phyloP scores from a whole-genome alignment of 2,888 invertebrate genomes.

The Campoplex capitator region DNA sequence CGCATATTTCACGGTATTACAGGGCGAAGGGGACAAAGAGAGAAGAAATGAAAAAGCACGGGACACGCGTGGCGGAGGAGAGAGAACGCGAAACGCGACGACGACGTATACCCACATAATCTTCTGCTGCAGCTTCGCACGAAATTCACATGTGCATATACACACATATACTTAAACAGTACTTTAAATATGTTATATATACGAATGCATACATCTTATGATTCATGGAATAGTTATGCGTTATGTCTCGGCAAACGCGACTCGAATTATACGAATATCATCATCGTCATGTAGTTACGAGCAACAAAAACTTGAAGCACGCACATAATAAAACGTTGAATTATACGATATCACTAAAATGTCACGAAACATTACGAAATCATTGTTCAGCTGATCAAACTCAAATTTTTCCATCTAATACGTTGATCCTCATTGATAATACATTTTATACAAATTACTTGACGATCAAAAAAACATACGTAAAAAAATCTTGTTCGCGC shows the following conservation, averaged over 20 bases:
- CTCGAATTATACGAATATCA: slow-evolving; percentile 67
- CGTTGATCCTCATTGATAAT: slow-evolving; percentile 2
- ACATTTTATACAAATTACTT: slow-evolving; percentile 22
- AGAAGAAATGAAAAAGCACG: neutral
- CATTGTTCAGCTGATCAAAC: slow-evolving; percentile 1
- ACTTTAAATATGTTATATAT: slow-evolving; percentile 48
- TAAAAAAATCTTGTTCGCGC: slow-evolving; percentile 25
- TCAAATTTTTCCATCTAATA: neutral
- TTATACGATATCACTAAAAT: slow-evolving; percentile 42
- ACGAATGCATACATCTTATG: slow-evolving; percentile 68
- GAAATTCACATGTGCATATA: slow-evolving; percentile 28
- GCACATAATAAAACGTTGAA: slow-evolving; percentile 35
- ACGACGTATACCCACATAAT: slow-evolving; percentile 23
- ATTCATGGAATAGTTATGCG: slow-evolving; percentile 74
- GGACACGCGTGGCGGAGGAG: slow-evolving; percentile 20
- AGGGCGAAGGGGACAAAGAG: neutral
- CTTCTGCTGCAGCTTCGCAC: slow-evolving; percentile 21
- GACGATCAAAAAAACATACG: slow-evolving; percentile 9
- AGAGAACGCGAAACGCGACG: slow-evolving; percentile 14
- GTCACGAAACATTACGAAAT: slow-evolving; percentile 23
- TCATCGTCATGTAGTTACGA: slow-evolving; percentile 60
- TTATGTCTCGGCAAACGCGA: slow-evolving; percentile 70
- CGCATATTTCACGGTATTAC: slow-evolving; percentile 30
- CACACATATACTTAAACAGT: slow-evolving; percentile 53
- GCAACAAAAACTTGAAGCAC: slow-evolving; percentile 30